phyloP scores from a whole-genome alignment of 2,888 invertebrate species.

The Pyrochroa serraticornis region DNA sequence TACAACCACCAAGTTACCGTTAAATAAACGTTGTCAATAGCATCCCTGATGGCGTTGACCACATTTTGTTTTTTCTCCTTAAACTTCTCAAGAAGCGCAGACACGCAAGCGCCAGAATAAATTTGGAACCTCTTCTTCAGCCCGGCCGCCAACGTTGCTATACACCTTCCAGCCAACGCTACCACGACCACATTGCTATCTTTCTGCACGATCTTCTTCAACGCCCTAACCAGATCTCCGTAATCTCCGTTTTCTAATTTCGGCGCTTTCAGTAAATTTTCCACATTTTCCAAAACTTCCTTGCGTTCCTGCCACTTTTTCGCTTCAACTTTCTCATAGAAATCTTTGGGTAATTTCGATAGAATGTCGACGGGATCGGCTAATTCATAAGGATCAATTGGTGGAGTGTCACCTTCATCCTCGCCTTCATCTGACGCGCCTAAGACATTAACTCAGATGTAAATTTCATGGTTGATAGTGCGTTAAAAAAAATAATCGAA shows the following conservation, averaged over 20 bases:
- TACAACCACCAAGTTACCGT: constrained; percentile 63
- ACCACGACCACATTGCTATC: constrained; percentile 96
- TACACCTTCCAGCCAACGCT: constrained; percentile 81
- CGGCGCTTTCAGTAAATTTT: constrained; percentile 78
- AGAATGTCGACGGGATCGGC: constrained; percentile 92
- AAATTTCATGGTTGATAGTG: constrained; percentile 9
- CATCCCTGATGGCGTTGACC: constrained; percentile 83
- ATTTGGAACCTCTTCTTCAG: constrained; percentile 86
- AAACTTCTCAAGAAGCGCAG: constrained; percentile 90
- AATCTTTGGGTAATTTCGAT: constrained; percentile 92
- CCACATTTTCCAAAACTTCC: constrained; percentile 85
- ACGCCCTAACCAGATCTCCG: constrained; percentile 82
- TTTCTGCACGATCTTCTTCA: constrained; percentile 91
- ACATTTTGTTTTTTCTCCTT: constrained; percentile 96
- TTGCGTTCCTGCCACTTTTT: constrained; percentile 98
- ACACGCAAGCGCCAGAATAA: constrained; percentile 78
- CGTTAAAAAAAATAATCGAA: constrained; percentile 3
- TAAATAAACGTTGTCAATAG: constrained; percentile 86
- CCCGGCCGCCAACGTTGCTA: constrained; percentile 83
- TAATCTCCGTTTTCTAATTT: constrained; percentile 93
- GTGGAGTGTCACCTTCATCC: constrained; percentile 59
- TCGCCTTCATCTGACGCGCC: constrained; percentile 61
- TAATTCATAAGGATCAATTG: constrained; percentile 89
- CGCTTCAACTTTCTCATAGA: constrained; percentile 91
- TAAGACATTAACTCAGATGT: constrained; percentile 6